Evolutionary conservation across 2,888 invertebrate genomes (phyloP).

Genomic region (Drosophila anomalata): DNA sequence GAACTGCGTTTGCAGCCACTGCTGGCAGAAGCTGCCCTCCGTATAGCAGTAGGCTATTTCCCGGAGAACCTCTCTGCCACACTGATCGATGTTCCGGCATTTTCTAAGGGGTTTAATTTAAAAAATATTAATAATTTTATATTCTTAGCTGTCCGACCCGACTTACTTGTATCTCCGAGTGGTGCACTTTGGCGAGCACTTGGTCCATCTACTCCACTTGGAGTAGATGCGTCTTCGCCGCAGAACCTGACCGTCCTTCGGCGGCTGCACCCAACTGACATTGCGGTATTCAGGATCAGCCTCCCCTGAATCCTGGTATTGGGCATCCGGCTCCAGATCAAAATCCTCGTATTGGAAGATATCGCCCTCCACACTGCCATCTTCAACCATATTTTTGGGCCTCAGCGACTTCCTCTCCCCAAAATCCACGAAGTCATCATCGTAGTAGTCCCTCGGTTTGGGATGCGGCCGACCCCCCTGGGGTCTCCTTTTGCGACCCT

Average conservation of each 20-base stretch:
- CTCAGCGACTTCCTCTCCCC: conserved; percentile 36
- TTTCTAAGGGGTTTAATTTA: conserved; percentile 84
- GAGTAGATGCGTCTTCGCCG: conserved; percentile 86
- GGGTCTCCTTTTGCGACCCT: conserved; percentile 50
- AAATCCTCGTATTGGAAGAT: conserved; percentile 81
- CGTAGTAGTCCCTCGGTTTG: conserved; percentile 33
- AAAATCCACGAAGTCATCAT: conserved; percentile 72
- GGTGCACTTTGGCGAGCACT: conserved; percentile 91
- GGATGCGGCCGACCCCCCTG: background rate
- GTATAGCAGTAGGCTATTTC: conserved; percentile 94
- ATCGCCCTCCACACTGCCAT: conserved; percentile 72
- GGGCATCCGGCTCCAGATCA: conserved; percentile 72
- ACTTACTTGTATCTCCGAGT: conserved; percentile 90
- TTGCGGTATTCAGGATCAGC: conserved; percentile 67
- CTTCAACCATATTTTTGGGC: conserved; percentile 53
- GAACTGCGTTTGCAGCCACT: conserved; percentile 86
- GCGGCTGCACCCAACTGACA: conserved; percentile 40
- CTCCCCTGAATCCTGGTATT: conserved; percentile 69
- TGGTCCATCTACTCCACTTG: conserved; percentile 93
- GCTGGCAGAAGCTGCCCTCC: conserved; percentile 92
- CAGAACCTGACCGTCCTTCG: conserved; percentile 74
- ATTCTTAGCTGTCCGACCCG: background rate
- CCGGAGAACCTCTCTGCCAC: conserved; percentile 90
- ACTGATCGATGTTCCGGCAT: conserved; percentile 90
- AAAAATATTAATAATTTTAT: background rate